These are phyloP conservation scores for Eudemis profundana DNA, from an alignment of 2,888 invertebrate genomes.

Conservation along the genomic window DNA sequence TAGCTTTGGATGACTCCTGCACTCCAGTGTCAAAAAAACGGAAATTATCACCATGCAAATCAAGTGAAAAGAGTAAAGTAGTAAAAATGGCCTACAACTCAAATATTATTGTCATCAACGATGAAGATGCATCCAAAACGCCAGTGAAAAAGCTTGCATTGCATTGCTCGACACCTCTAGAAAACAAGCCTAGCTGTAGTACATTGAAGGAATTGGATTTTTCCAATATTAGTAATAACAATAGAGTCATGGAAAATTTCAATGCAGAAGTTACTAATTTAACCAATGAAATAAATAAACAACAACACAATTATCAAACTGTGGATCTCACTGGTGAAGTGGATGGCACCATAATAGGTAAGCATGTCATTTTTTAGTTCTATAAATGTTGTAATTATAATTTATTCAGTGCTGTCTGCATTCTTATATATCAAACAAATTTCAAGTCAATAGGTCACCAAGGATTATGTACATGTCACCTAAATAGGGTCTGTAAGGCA, in stretches of 20 bases:
- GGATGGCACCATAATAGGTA: conserved; percentile 13
- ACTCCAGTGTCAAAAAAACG: conserved; percentile 21
- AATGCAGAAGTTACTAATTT: conserved; percentile 55
- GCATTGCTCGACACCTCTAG: conserved; percentile 66
- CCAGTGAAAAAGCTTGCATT: conserved; percentile 49
- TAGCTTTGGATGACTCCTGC: conserved; percentile 50
- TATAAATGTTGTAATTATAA: not conserved
- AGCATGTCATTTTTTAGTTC: not conserved
- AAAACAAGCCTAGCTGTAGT: conserved; percentile 42
- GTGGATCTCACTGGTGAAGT: conserved; percentile 69
- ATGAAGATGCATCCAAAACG: conserved; percentile 56
- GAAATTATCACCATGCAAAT: conserved; percentile 40
- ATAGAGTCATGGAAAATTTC: conserved; percentile 49
- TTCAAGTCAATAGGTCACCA: not conserved
- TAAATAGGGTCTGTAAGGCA: too few relatives aligned
- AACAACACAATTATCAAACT: conserved; percentile 63
- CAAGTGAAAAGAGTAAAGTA: conserved; percentile 36
- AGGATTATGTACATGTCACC: too few relatives aligned
- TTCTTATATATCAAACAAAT: not conserved
- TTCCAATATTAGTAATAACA: conserved; percentile 42
- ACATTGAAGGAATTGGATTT: conserved; percentile 43
- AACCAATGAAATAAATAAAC: conserved; percentile 65
- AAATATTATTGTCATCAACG: conserved; percentile 53
- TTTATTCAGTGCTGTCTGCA: not conserved
- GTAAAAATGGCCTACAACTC: conserved; percentile 28